Percentiles rank a stretch among this genome's conserved stretches.
These are phyloP conservation scores for Stegostoma tigrinum DNA, from an alignment of 2,113 vertebrate genomes.

Conservation along the genomic window DNA sequence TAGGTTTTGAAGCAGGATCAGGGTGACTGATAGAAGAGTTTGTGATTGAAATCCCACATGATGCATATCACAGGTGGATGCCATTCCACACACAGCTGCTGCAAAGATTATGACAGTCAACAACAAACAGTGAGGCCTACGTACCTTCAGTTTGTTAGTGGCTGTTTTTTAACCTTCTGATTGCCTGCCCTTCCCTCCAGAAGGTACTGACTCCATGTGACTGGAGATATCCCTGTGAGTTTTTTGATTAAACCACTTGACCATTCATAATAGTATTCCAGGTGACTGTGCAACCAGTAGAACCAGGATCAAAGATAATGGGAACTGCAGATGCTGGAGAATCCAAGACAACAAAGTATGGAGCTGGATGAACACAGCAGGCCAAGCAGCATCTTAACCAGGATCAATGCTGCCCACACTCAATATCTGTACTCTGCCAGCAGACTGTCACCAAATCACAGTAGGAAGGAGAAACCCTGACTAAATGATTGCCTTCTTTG, in stretches of 20 bases:
- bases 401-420: not conserved
- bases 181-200: not conserved
- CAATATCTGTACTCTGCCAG: not conserved
- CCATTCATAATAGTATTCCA: not conserved
- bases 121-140: not conserved
- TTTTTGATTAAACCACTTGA: not conserved
- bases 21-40: not conserved
- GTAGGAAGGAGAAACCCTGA: not conserved
- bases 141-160: not conserved
- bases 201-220: not conserved
- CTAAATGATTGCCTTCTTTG: not conserved
- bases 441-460: not conserved
- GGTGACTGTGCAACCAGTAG: not conserved
- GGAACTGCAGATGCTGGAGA: no score
- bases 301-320: no score
- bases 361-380: no score
- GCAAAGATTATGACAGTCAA: not conserved
- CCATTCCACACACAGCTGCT: not conserved
- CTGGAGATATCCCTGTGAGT: not conserved
- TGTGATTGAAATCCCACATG: slow-evolving; percentile 14
- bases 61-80: not conserved
- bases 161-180: not conserved
- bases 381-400: no score
- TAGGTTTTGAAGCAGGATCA: not conserved
- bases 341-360: no score